Base-by-base conservation (phyloP, 2,797 vertebrate genomes). In the Megalops cyprinoides region DNA sequence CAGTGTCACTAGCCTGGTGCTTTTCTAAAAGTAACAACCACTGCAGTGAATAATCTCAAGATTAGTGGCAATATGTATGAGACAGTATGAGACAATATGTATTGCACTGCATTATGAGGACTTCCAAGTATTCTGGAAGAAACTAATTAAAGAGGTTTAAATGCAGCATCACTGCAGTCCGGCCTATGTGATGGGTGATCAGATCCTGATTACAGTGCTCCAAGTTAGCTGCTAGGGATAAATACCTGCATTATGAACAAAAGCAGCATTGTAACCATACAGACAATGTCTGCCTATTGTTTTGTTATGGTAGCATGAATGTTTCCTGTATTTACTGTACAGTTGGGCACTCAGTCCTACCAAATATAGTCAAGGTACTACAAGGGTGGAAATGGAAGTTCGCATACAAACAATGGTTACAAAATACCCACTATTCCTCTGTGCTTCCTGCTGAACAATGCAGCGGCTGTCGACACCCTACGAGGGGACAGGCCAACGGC, bases 381-480 rank as follows among this genome's bases (percentile, higher is more conserved):
- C 82, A 81, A 78, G 73, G 79, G 82, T 76, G 82, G 79, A 79
- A 78, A 86, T 85, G 86, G 84, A 86, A 86, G 83, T 81, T 62
- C 78, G 84, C 80, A 92, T 86, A 87, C 89, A 86, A 89, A 93
- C 88, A 92, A 93, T 90, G 85, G 88, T 78, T 77, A 87, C 77
- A 86, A 88, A 92, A 86, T 80, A 84, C 86, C 83, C 80, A 80
- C 87, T 86, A 87, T 89, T 92, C 86, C 86, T 88, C 86, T 89
- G 85, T 82, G 92, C 92, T 93, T 94, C 92, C 93, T 91, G 91
- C 84, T 87, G 82, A 92, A 95, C 90, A 92, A 92, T 91, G 90
- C 76, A 18, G 74, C 79, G 79, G 76, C 48, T 84, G 82, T 86
- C 86, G 85, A 88, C 90, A 82, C 89, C 86, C 85, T 77, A 78